Evolutionary conservation across 2,888 invertebrate genomes (phyloP).

Genomic region (Sarcophaga subvicina): DNA sequence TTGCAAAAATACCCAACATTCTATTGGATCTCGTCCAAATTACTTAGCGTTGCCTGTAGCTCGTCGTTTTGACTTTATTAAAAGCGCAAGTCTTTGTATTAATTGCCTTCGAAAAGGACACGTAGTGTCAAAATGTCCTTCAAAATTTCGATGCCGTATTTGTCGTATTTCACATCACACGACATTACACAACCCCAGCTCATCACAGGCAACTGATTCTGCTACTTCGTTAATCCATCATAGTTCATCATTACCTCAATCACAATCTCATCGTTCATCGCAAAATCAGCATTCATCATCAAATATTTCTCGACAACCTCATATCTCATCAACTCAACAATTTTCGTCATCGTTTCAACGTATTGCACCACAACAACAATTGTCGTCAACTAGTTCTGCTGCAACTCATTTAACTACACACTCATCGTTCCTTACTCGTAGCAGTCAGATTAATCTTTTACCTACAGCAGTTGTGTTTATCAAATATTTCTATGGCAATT

Average conservation of each 20-base stretch:
- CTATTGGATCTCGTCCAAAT: background rate
- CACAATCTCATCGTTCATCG: too few relatives aligned
- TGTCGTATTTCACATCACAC: background rate
- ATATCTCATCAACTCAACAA: background rate
- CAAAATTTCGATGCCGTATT: background rate
- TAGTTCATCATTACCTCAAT: too few relatives aligned
- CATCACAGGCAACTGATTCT: too few relatives aligned
- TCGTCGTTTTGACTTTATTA: background rate
- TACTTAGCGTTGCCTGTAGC: too few relatives aligned
- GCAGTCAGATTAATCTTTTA: background rate
- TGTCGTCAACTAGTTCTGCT: background rate
- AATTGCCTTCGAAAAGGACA: slow-evolving; percentile 20
- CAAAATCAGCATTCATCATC: too few relatives aligned
- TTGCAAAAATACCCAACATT: background rate
- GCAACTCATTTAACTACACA: slow-evolving; percentile 16
- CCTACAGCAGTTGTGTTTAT: too few relatives aligned
- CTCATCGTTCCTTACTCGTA: background rate
- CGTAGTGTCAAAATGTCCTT: too few relatives aligned
- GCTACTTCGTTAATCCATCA: too few relatives aligned
- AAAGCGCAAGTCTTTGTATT: background rate
- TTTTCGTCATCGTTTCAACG: background rate
- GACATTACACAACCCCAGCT: too few relatives aligned
- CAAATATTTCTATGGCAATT: background rate
- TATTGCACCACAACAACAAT: background rate
- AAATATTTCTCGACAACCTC: background rate